Percentiles rank a stretch among this genome's conserved stretches.
Conservation (phyloP, 2,888 invertebrate genomes). For the Drosophila kanekoi region DNA sequence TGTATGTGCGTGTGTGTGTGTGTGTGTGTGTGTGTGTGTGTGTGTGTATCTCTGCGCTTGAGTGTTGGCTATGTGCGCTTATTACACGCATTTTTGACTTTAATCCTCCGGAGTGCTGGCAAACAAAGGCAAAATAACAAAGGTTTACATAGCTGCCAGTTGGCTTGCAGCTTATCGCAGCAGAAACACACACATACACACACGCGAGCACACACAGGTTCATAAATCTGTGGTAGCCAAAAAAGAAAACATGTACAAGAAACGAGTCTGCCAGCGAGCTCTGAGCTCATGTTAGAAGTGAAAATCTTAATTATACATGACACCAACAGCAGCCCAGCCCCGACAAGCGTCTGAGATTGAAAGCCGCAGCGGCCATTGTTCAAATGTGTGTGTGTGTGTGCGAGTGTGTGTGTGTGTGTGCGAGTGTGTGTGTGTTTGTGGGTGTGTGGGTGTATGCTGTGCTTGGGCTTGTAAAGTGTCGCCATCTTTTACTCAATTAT, state of each 20-base stretch:
- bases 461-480: conserved; percentile 64
- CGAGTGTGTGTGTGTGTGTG: neutral
- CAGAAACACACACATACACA: conserved; percentile 27
- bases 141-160: conserved; percentile 77
- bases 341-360: conserved; percentile 63
- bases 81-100: conserved; percentile 82
- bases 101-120: conserved; percentile 74
- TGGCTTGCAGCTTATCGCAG: conserved; percentile 70
- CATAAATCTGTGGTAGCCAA: conserved; percentile 61
- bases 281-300: conserved; percentile 65
- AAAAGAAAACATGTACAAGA: conserved; percentile 8
- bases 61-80: conserved; percentile 70
- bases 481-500: conserved; percentile 77
- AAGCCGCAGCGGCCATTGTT: conserved; percentile 68
- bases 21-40: conserved; percentile 19
- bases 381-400: conserved; percentile 23
- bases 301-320: conserved; percentile 80
- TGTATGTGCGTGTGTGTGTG: conserved; percentile 9
- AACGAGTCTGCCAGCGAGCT: conserved; percentile 39
- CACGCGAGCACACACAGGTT: conserved; percentile 29
- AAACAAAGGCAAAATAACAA: conserved; percentile 78
- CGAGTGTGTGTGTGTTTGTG: neutral
- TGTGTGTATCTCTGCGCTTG: conserved; percentile 42
- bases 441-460: conserved; percentile 9
- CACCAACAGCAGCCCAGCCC: conserved; percentile 58